These are phyloP conservation scores for Dasysyrphus albostriatus DNA, from an alignment of 2,888 invertebrate genomes.

Conservation along the genomic window DNA sequence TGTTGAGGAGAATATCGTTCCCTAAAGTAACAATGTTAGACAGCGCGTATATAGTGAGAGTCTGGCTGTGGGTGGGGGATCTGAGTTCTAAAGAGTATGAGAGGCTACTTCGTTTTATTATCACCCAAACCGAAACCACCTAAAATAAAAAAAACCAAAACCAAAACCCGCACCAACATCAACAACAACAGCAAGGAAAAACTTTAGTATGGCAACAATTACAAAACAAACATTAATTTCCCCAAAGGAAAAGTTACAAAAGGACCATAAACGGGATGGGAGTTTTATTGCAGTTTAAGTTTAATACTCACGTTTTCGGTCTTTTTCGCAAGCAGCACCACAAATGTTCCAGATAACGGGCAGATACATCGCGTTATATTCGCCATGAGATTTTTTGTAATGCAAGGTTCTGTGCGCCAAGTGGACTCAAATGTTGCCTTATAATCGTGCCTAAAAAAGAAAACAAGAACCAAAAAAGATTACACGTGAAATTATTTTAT, in stretches of 20 bases:
- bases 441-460: conserved; percentile 81
- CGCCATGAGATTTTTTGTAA: conserved; percentile 84
- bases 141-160: conserved; percentile 38
- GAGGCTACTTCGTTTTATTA: conserved; percentile 49
- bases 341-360: conserved; percentile 87
- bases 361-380: conserved; percentile 87
- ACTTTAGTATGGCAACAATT: conserved; percentile 29
- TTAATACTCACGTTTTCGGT: conserved; percentile 84
- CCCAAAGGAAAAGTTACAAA: conserved; percentile 57
- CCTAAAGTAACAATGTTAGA: conserved; percentile 10
- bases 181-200: conserved; percentile 26
- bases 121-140: conserved; percentile 19
- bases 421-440: conserved; percentile 85
- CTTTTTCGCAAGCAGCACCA: conserved; percentile 86
- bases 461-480: background rate
- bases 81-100: background rate
- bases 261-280: conserved; percentile 71
- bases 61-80: background rate
- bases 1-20: conserved; percentile 8
- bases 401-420: conserved; percentile 87
- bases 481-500: conserved; percentile 32
- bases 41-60: background rate
- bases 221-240: conserved; percentile 53
- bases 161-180: conserved; percentile 21
- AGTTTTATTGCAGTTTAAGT: conserved; percentile 71